phyloP scores from a whole-genome alignment of 2,113 vertebrate species.

The Laticauda laticaudata region DNA sequence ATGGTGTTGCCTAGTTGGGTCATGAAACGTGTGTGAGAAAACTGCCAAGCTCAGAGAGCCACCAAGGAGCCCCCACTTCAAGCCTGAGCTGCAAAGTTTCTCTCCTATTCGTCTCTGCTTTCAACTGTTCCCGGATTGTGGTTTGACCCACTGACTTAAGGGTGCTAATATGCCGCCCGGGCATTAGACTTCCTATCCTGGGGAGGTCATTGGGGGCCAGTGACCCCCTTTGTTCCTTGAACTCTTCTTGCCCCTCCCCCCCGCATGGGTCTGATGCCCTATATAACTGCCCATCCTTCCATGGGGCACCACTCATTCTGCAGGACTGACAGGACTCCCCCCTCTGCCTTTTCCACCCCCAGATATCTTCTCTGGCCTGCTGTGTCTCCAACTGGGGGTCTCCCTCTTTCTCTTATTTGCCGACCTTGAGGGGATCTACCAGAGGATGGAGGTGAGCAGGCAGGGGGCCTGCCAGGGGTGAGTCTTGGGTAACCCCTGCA shows the following conservation, averaged over 20 bases:
- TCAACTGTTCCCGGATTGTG: background rate
- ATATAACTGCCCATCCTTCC: background rate
- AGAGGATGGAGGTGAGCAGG: slow-evolving; percentile 61
- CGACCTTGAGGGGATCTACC: slow-evolving; percentile 55
- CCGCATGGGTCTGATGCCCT: accelerated
- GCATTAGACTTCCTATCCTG: background rate
- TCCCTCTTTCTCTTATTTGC: slow-evolving; percentile 68
- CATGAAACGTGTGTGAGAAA: too few species aligned
- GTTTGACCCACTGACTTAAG: background rate
- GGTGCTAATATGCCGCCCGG: background rate
- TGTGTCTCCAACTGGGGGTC: slow-evolving; percentile 57
- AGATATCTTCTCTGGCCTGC: slow-evolving; percentile 69
- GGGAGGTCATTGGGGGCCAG: background rate
- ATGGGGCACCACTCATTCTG: accelerated
- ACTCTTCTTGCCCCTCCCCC: background rate
- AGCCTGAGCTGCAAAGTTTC: too few species aligned
- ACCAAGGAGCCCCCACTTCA: too few species aligned
- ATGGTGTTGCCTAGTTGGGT: too few species aligned
- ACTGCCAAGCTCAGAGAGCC: too few species aligned
- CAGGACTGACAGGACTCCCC: background rate
- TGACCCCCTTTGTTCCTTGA: background rate
- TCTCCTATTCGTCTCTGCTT: background rate
- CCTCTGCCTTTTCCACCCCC: slow-evolving; percentile 34
- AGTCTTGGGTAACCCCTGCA: background rate
- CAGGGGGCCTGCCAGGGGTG: background rate